Evolutionary conservation across 2,888 invertebrate species (phyloP).

Genomic region (Gnatocerus cornutus): DNA sequence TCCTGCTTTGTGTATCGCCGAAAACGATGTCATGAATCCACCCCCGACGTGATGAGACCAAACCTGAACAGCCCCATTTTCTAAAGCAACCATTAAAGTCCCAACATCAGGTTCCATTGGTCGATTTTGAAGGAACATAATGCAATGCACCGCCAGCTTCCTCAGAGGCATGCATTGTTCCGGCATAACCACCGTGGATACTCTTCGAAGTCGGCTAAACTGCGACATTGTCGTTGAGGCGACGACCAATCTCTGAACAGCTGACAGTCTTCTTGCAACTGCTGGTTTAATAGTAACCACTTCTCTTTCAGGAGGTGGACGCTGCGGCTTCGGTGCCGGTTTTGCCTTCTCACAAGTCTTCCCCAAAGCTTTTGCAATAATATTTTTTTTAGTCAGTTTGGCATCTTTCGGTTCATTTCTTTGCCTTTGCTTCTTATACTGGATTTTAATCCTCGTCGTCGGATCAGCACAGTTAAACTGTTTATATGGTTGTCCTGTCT

Average conservation of each 20-base stretch:
- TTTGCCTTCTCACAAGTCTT: conserved; percentile 27
- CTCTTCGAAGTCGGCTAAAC: conserved; percentile 62
- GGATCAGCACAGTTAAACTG: conserved; percentile 74
- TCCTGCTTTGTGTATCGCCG: conserved; percentile 79
- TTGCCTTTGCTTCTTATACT: conserved; percentile 70
- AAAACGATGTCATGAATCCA: conserved; percentile 81
- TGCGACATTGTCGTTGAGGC: conserved; percentile 6
- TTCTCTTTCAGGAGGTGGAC: neutral
- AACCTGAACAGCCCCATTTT: conserved; percentile 84
- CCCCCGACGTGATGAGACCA: conserved; percentile 88
- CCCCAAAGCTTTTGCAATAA: conserved; percentile 32
- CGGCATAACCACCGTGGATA: conserved; percentile 71
- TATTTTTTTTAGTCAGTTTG: conserved; percentile 27
- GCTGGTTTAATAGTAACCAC: conserved; percentile 9
- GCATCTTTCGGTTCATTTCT: conserved; percentile 44
- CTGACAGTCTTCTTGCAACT: conserved; percentile 2
- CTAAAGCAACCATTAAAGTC: conserved; percentile 81
- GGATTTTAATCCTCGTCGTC: conserved; percentile 74
- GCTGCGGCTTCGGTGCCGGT: neutral
- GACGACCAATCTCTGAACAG: conserved; percentile 17
- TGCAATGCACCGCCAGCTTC: conserved; percentile 77
- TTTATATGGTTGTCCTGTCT: conserved; percentile 84
- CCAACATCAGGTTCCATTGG: conserved; percentile 74
- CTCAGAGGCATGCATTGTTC: conserved; percentile 70
- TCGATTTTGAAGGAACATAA: conserved; percentile 79